Conservation (phyloP, 2,113 vertebrate genomes). For the Corvus moneduloides region DNA sequence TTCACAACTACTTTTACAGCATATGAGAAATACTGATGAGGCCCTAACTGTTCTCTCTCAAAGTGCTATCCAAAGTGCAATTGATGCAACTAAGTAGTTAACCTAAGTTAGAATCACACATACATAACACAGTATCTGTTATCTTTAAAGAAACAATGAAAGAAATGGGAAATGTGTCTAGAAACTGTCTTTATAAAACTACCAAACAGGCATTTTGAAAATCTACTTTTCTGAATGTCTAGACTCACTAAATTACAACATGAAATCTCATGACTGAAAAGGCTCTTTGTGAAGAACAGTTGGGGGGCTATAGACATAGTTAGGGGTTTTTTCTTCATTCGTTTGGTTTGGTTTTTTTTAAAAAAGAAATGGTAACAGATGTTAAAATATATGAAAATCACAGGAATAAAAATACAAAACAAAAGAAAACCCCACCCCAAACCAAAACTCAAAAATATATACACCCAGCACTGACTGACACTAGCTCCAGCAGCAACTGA, state of each 20-base stretch:
- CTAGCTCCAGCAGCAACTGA: background rate
- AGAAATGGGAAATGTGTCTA: background rate
- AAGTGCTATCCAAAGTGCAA: background rate
- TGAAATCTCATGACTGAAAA: background rate
- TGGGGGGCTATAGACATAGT: background rate
- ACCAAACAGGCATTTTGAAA: background rate
- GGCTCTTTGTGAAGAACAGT: background rate
- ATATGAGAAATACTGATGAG: background rate
- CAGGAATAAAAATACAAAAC: background rate
- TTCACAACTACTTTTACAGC: background rate
- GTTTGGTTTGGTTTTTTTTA: background rate
- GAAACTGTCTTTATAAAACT: background rate
- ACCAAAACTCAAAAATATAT: fast-evolving
- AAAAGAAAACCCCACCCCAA: background rate
- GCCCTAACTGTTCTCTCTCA: background rate
- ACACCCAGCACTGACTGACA: background rate
- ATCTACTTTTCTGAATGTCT: background rate
- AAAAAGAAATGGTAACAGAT: background rate
- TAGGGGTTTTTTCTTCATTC: fast-evolving
- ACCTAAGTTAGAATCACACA: background rate
- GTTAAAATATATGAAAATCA: background rate
- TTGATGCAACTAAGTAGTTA: background rate
- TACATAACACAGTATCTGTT: background rate
- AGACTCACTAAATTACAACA: background rate
- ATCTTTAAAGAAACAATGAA: background rate